Conservation (phyloP, 2,113 vertebrate species). For the Platichthys stellatus region DNA sequence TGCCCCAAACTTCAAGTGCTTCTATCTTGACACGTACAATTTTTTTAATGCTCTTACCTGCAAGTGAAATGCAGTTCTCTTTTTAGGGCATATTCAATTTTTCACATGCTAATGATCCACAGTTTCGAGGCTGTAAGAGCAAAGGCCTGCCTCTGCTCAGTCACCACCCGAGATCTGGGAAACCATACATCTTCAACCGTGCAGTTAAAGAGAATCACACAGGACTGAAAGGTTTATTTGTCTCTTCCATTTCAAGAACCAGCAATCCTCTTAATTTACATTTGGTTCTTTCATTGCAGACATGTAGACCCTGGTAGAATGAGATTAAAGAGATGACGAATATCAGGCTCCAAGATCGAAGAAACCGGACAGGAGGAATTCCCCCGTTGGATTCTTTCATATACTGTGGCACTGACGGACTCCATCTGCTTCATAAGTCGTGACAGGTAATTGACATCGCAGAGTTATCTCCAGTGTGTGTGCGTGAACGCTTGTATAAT, state of each 20-base stretch:
- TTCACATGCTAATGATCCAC: too few species aligned
- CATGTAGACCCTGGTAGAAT: neutral
- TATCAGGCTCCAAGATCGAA: neutral
- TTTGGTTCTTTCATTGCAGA: neutral
- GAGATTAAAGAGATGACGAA: conserved; percentile 25
- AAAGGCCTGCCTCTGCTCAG: too few species aligned
- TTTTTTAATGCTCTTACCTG: too few species aligned
- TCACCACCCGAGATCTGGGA: too few species aligned
- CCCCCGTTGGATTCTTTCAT: neutral
- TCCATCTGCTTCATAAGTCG: conserved; percentile 27
- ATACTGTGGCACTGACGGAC: neutral
- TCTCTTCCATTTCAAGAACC: conserved; percentile 24
- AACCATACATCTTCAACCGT: neutral
- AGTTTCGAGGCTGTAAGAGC: too few species aligned
- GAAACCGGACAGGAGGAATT: neutral
- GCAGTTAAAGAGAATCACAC: neutral
- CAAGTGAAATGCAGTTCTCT: too few species aligned
- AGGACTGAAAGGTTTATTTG: conserved; percentile 10
- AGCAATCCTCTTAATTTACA: neutral
- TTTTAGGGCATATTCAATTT: too few species aligned
- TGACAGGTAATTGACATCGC: conserved; percentile 42
- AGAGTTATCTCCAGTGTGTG: conserved; percentile 20
- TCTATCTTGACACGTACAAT: too few species aligned
- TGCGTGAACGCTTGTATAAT: conserved; percentile 13
- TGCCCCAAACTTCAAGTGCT: too few species aligned